Evolutionary conservation across 2,113 vertebrate species (phyloP), one percentile per base, ranked within the genome.

Genomic region (Oplegnathus fasciatus): DNA sequence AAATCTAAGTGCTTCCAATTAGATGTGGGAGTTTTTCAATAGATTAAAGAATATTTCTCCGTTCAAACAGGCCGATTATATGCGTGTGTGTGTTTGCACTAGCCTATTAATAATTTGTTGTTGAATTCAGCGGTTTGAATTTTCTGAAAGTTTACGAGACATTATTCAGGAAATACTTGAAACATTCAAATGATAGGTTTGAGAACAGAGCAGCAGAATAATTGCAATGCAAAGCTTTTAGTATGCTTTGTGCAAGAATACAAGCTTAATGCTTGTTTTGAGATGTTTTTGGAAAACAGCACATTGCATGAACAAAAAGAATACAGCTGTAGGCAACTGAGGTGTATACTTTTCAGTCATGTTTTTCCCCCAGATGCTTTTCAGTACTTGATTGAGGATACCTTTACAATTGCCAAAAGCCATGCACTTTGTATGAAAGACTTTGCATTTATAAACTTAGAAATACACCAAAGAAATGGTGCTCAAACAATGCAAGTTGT

Each of bases 101-200:
- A 5, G 55, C 26, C 30, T 37, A 26, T 22, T 55, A 44, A 65
- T 72, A 8, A 42, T 66, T 32, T 70, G 30, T 61, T 55, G 32
- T 6, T 48, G 5, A 54, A 76, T 57, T 77, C 28, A 65, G 8
- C 37, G 5, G 15, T 46, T 89, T 54, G 61, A 67, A 17, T 61
- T 70, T 50, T 52, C 11, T 37, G 26, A 81, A 60, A 61, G 26
- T 75, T 70, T 72, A 6, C 22, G 13, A 13, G 57, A 28, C 48
- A 68, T 84, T 79, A 44, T 68, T 71, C 14, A 52, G 42, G 9
- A 75, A 75, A 40, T 55, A 50, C 50, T 76, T 84, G 44, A 40
- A 74, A 78, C 40, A 37, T 10, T 54, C 1, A 75, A 78, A 86
- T 80, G 10, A 84, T 37, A 83, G 50, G 17, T 85, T 82, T 83